Evolutionary conservation across 37 sponge, comb jelly and placozoan species (phyloP).

Genomic region (Axinella damicornis): DNA sequence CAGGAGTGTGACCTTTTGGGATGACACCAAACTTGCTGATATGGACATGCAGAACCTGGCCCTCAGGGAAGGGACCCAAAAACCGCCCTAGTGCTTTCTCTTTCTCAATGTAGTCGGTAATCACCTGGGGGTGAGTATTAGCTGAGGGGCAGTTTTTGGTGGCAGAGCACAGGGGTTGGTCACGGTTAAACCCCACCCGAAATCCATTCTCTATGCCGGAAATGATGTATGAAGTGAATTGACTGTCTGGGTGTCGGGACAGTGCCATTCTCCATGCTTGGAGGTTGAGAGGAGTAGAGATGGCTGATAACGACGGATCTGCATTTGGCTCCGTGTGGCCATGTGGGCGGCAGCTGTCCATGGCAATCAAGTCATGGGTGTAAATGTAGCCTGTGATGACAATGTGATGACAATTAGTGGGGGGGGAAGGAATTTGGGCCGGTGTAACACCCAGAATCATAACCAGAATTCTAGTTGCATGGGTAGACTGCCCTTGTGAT

Average conservation of each 20-base stretch:
- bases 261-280: neutral
- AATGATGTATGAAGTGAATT: neutral
- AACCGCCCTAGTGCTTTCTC: slow-evolving; percentile 9
- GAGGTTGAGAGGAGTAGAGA: neutral
- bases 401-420: no score
- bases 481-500: no score
- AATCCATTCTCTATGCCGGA: neutral
- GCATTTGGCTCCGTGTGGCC: neutral
- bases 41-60: no score
- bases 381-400: neutral
- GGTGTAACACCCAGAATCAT: no score
- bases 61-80: neutral
- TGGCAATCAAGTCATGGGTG: neutral
- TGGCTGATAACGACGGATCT: neutral
- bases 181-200: neutral
- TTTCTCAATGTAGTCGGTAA: slow-evolving; percentile 11
- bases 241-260: neutral
- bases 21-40: slow-evolving; percentile 52
- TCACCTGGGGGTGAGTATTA: slow-evolving; percentile 15
- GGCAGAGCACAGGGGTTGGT: neutral
- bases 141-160: slow-evolving; percentile 20
- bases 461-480: no score
- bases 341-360: neutral
- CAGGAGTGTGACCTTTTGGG: slow-evolving; percentile 2
- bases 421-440: no score